These are phyloP conservation scores for Tachypleus tridentatus DNA, from an alignment of 1,140 invertebrate genomes.

Conservation along the genomic window DNA sequence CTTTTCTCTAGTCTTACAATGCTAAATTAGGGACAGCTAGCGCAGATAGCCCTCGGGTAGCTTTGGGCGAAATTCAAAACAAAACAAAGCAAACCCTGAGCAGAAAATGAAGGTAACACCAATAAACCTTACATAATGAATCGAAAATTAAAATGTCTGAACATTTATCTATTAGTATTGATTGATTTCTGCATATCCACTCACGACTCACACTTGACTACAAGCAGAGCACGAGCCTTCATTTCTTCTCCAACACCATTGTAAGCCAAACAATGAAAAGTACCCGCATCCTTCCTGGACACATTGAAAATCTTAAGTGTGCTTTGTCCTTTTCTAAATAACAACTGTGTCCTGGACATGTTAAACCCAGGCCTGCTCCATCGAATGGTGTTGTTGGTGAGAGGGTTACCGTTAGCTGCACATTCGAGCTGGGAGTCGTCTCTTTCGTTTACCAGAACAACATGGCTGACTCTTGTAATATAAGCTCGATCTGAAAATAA, in stretches of 20 bases:
- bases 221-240: conserved; percentile 43
- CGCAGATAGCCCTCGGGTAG: too few relatives aligned
- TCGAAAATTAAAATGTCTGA: too few relatives aligned
- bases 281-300: conserved; percentile 68
- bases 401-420: conserved; percentile 71
- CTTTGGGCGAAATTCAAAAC: too few relatives aligned
- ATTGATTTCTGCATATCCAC: neutral
- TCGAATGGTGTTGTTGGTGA: conserved; percentile 63
- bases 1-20: too few relatives aligned
- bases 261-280: conserved; percentile 76
- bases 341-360: conserved; percentile 48
- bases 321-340: conserved; percentile 48
- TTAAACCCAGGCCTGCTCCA: conserved; percentile 61
- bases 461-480: conserved; percentile 60
- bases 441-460: conserved; percentile 59
- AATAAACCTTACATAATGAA: too few relatives aligned
- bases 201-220: conserved; percentile 50
- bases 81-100: too few relatives aligned
- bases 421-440: conserved; percentile 76
- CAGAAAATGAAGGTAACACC: too few relatives aligned
- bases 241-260: conserved; percentile 74
- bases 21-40: too few relatives aligned
- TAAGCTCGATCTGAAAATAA: conserved; percentile 59
- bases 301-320: conserved; percentile 67
- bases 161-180: too few relatives aligned